Conservation (phyloP, 2,797 vertebrate genomes). For the Brotula barbata region DNA sequence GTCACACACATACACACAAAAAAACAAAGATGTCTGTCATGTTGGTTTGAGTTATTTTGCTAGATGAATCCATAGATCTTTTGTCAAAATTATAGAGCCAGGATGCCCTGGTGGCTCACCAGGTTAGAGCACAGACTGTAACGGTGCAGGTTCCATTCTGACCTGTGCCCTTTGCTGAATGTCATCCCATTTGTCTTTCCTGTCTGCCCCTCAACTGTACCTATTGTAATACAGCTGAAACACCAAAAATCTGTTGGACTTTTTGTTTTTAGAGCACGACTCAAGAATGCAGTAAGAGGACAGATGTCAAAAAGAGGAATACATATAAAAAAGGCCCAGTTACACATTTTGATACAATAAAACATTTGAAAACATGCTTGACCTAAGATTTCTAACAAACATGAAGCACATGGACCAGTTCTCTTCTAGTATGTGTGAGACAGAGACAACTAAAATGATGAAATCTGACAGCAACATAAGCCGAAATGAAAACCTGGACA, state of each 20-base stretch:
- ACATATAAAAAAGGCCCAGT: constrained; percentile 46
- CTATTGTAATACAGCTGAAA: no score
- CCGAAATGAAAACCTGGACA: constrained; percentile 54
- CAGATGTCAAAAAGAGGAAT: constrained; percentile 30
- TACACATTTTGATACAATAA: constrained; percentile 40
- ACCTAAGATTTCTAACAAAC: constrained; percentile 63
- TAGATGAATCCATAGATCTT: no score
- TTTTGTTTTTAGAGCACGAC: constrained; percentile 19
- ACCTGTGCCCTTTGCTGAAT: no score
- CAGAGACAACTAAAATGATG: constrained; percentile 31
- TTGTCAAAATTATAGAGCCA: no score
- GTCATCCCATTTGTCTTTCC: no score
- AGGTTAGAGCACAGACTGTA: no score
- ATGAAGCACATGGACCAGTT: constrained; percentile 51
- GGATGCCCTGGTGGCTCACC: no score
- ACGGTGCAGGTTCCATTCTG: no score
- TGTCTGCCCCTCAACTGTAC: no score
- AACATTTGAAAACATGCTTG: constrained; percentile 64
- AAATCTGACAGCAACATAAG: constrained; percentile 67
- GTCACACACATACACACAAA: not conserved
- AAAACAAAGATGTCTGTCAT: no score
- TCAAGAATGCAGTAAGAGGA: constrained; percentile 35
- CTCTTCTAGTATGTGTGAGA: constrained; percentile 52
- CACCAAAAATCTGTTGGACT: no score
- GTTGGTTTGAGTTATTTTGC: no score